Percentiles rank a stretch among this genome's conserved stretches.
Evolutionary conservation across 2,113 vertebrate genomes (phyloP).

Genomic region (Anolis sagrei): DNA sequence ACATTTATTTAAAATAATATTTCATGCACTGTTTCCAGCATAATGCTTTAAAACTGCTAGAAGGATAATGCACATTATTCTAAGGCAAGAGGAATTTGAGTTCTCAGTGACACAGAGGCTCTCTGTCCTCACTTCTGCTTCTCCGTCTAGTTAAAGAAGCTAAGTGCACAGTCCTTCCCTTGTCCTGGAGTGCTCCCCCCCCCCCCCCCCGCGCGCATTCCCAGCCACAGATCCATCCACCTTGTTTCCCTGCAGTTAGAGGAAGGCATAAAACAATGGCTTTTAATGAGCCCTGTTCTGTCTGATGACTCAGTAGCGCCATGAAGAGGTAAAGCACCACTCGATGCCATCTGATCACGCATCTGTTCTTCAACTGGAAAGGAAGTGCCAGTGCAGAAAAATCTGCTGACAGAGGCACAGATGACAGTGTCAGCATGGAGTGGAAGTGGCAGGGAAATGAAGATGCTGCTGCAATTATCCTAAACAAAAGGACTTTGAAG

Average conservation of each 20-base stretch:
- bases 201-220: not conserved
- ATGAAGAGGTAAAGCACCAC: conserved; percentile 28
- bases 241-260: not conserved
- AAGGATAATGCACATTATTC: not conserved
- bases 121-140: not conserved
- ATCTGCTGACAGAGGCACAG: conserved; percentile 3
- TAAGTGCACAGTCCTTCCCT: not conserved
- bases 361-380: conserved; percentile 17
- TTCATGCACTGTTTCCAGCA: not conserved
- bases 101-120: not conserved
- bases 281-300: conserved; percentile 11
- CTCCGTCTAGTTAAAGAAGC: not conserved
- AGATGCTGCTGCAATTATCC: not conserved
- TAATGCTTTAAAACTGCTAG: not conserved
- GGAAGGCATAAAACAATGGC: conserved; percentile 7
- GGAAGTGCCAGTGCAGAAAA: not conserved
- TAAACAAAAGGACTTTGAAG: not conserved
- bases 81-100: not conserved
- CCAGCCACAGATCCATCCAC: not conserved
- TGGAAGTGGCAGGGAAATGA: conserved; percentile 8
- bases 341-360: conserved; percentile 6
- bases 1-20: too few relatives aligned
- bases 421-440: not conserved
- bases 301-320: conserved; percentile 23
- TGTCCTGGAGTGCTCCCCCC: not conserved